These are phyloP conservation scores for Mionectes olivaceus DNA, from an alignment of 2,797 vertebrate genomes.

Conservation along the genomic window DNA sequence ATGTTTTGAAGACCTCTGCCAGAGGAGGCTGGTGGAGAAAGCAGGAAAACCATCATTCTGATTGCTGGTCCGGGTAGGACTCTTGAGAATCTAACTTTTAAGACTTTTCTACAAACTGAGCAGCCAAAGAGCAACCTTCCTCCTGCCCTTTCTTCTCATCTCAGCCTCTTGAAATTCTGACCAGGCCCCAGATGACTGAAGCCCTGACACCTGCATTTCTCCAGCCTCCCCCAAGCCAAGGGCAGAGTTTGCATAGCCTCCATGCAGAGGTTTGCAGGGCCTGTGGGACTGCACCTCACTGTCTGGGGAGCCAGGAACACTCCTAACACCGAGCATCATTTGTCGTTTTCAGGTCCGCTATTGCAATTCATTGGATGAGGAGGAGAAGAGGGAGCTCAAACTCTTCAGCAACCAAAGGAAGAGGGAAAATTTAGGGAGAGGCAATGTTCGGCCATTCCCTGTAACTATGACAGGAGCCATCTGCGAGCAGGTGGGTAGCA, in stretches of 20 bases:
- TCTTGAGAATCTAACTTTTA: neutral
- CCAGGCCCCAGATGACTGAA: neutral
- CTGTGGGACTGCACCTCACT: accelerated
- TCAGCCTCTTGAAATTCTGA: neutral
- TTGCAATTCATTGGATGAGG: constrained; percentile 95
- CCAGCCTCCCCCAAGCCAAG: neutral
- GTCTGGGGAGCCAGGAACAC: accelerated
- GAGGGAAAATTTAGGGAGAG: constrained; percentile 93
- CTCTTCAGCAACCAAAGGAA: constrained; percentile 98
- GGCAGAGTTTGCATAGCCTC: neutral
- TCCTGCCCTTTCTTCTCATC: neutral
- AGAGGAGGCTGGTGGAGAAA: neutral
- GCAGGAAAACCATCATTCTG: neutral
- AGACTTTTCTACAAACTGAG: neutral
- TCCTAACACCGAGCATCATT: neutral
- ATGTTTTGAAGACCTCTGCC: neutral
- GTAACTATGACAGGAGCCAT: constrained; percentile 97
- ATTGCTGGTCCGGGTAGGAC: neutral
- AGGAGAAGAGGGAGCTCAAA: constrained; percentile 97
- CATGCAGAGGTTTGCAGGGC: neutral
- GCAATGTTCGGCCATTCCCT: constrained; percentile 93
- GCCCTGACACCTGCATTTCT: neutral
- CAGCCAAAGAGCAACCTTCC: neutral
- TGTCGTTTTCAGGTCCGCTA: constrained; percentile 88
- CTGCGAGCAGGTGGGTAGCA: constrained; percentile 90